These are phyloP conservation scores for Agapostemon virescens DNA, from an alignment of 2,888 invertebrate species.

Conservation along the genomic window DNA sequence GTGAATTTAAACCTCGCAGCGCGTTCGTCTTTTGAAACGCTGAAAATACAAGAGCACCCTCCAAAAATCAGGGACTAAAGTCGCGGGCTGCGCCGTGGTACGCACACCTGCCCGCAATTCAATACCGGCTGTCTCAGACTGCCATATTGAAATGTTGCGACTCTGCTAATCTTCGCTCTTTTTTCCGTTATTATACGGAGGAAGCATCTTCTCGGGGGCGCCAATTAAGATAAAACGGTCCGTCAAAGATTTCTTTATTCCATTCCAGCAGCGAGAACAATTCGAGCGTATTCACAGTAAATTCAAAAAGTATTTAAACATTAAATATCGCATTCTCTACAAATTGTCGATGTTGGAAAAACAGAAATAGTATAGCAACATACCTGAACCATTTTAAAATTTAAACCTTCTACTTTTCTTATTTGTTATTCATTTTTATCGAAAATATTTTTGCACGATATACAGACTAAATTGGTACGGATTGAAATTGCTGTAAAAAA, in stretches of 20 bases:
- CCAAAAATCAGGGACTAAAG: constrained; percentile 18
- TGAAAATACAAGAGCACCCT: constrained; percentile 6
- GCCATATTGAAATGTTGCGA: not conserved
- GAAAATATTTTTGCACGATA: no score
- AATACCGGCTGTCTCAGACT: not conserved
- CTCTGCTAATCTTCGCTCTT: not conserved
- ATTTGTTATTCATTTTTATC: no score
- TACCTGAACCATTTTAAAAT: not conserved
- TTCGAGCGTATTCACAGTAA: not conserved
- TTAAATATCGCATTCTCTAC: not conserved
- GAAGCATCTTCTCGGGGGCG: no score
- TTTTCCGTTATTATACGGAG: not conserved
- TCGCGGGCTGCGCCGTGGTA: not conserved
- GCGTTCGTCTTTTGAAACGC: constrained; percentile 24
- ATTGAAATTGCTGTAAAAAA: no score
- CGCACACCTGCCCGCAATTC: not conserved
- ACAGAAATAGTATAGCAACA: not conserved
- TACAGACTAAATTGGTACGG: no score
- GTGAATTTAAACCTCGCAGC: constrained; percentile 36
- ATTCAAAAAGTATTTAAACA: not conserved
- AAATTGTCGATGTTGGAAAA: not conserved
- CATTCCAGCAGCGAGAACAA: not conserved
- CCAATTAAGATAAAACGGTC: not conserved
- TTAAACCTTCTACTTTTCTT: no score
- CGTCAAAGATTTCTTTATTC: not conserved